Conservation (phyloP, 2,888 invertebrate species). For the Tenodera sinensis region DNA sequence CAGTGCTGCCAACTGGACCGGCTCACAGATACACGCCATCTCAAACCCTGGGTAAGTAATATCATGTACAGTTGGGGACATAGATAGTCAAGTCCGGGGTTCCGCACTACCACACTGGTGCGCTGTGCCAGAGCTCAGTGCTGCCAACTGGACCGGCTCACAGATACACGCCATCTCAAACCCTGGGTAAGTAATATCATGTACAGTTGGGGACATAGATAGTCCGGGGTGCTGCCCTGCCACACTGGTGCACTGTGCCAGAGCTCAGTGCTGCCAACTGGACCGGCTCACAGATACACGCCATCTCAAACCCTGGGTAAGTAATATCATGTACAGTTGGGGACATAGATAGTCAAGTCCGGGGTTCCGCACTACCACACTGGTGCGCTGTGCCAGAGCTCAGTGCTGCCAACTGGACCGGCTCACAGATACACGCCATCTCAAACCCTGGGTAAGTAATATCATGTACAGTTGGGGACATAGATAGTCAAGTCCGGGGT, state of each 20-base stretch:
- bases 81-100: no score
- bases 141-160: no score
- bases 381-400: no score
- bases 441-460: no score
- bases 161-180: no score
- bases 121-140: no score
- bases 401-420: slow-evolving; percentile 46
- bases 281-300: slow-evolving; percentile 47
- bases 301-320: slow-evolving; percentile 41
- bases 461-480: no score
- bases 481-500: slow-evolving; percentile 38
- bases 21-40: slow-evolving; percentile 46
- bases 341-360: no score
- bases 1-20: slow-evolving; percentile 47
- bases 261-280: slow-evolving; percentile 47
- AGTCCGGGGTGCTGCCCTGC: slow-evolving; percentile 48
- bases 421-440: slow-evolving; percentile 43
- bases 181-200: no score
- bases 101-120: no score
- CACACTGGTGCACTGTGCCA: slow-evolving; percentile 50
- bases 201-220: slow-evolving; percentile 46
- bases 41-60: slow-evolving; percentile 37
- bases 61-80: no score
- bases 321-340: slow-evolving; percentile 16
- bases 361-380: no score